These are phyloP conservation scores for Platycheirus rosarum DNA, from an alignment of 2,888 invertebrate species.

Conservation along the genomic window DNA sequence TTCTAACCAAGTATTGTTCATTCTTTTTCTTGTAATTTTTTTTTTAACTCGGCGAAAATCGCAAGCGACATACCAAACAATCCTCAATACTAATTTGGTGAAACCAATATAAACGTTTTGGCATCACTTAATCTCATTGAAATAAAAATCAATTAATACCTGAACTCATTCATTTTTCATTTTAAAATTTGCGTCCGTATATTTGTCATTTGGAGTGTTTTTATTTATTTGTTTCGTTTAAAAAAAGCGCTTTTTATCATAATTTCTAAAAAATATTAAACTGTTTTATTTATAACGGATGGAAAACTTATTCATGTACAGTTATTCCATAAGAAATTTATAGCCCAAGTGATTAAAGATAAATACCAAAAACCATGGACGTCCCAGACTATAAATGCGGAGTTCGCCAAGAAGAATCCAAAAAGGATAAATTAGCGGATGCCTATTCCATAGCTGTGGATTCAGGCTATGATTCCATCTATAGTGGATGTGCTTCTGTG, in stretches of 20 bases:
- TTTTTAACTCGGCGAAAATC: no score
- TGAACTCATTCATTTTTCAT: slow-evolving; percentile 33
- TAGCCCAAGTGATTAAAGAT: neutral
- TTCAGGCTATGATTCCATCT: slow-evolving; percentile 64
- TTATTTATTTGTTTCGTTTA: slow-evolving; percentile 65
- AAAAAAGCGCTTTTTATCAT: slow-evolving; percentile 18
- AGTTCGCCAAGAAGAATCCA: slow-evolving; percentile 40
- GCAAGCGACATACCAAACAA: no score
- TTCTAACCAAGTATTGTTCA: no score
- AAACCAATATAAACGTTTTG: slow-evolving; percentile 4
- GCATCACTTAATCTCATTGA: slow-evolving; percentile 43
- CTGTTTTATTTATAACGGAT: slow-evolving; percentile 43
- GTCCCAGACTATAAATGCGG: slow-evolving; percentile 56
- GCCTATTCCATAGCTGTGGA: slow-evolving; percentile 44
- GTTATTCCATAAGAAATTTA: neutral
- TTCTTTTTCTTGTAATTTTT: no score
- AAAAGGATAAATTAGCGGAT: slow-evolving; percentile 40
- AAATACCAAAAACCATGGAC: slow-evolving; percentile 44
- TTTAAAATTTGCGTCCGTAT: slow-evolving; percentile 29
- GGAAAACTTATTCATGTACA: slow-evolving; percentile 1
- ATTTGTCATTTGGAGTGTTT: slow-evolving; percentile 54
- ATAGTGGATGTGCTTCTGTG: slow-evolving; percentile 44
- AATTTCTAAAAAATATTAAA: slow-evolving; percentile 15
- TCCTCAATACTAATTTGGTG: neutral
- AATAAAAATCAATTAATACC: neutral